A percentile compares a stretch with the other conserved stretches of the same genome.
These are phyloP conservation scores for Athene cunicularia DNA, from an alignment of 2,113 vertebrate genomes.

Conservation along the genomic window DNA sequence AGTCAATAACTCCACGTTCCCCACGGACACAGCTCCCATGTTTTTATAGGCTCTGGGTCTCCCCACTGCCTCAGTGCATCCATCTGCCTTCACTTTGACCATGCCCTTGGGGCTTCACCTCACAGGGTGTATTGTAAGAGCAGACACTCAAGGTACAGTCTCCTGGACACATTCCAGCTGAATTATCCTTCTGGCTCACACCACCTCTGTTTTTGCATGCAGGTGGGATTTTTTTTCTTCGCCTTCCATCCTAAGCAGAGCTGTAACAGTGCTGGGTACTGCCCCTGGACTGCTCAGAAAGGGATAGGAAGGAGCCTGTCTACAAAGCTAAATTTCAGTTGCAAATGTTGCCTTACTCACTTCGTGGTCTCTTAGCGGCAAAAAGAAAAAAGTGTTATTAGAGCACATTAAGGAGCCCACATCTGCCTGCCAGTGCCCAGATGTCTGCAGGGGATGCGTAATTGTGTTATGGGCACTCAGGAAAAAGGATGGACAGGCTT, in stretches of 20 bases:
- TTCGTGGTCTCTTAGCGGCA: not conserved
- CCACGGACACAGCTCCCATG: not conserved
- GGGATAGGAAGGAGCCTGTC: not conserved
- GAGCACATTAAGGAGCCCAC: not conserved
- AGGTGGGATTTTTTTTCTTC: not conserved
- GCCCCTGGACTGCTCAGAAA: not conserved
- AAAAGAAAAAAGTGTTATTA: not conserved
- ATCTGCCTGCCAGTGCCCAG: not conserved
- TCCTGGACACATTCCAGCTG: not conserved
- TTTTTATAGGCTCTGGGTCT: not conserved
- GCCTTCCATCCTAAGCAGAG: not conserved
- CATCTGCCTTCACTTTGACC: not conserved
- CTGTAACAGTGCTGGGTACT: not conserved
- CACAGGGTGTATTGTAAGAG: not conserved
- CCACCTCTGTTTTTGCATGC: not conserved
- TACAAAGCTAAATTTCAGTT: not conserved
- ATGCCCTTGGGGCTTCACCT: not conserved
- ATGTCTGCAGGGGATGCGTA: not conserved
- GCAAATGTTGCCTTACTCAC: not conserved
- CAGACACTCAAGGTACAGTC: not conserved
- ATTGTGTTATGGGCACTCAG: not conserved
- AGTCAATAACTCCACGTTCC: conserved; percentile 1
- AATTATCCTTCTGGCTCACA: not conserved
- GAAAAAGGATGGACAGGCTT: not conserved
- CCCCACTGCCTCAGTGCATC: not conserved